Base-by-base conservation (phyloP, 2,797 vertebrate species). In the Peromyscus nudipes region DNA sequence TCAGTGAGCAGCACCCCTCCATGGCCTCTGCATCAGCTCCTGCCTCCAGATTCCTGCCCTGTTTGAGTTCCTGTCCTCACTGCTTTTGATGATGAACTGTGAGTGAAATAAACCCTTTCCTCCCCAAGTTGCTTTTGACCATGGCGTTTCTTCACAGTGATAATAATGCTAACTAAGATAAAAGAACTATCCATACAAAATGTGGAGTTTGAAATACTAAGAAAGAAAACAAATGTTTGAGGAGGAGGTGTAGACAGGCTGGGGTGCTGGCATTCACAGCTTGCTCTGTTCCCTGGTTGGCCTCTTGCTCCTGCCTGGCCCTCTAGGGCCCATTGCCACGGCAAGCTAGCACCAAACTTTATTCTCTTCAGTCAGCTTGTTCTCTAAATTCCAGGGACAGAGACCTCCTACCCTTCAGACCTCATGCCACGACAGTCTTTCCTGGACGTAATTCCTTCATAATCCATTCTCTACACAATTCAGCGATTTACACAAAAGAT, bases 401-500 rank as follows among this genome's bases (percentile, higher is more conserved):
- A 76, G 84, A 13, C 6, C 46, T 84, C n/a, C 6, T 37, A 79
- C 65, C 7, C 49, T 27, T 91, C 1, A 43, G 73, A 12, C 37
- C 71, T 43, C 11, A 27, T 25, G 16, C n/a, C 80, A 83, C n/a
- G 89, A 76, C 29, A 64, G 46, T 92, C 55, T 95, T 94, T 89
- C 90, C 27, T 71, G 67, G 31, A 67, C 77, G 25, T 19, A 67
- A 40, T 89, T 91, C 94, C 31, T 90, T 92, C 94, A 31, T 80
- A 71, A 91, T 89, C 76, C 12, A 83, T 92, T 95, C 49, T 87
- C 57, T 37, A 80, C 75, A 27, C 71, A 87, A 95, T 21, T n/a
- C 6, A 87, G 57, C 67, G 34, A 64, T 67, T 34, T 85, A 64
- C n/a, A 86, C 49, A 77, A 89, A 91, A 49, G 29, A 37, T 81